A percentile compares a stretch with the other conserved stretches of the same genome.
phyloP scores from a whole-genome alignment of 2,113 vertebrate genomes.

The Aegotheles bennettii region DNA sequence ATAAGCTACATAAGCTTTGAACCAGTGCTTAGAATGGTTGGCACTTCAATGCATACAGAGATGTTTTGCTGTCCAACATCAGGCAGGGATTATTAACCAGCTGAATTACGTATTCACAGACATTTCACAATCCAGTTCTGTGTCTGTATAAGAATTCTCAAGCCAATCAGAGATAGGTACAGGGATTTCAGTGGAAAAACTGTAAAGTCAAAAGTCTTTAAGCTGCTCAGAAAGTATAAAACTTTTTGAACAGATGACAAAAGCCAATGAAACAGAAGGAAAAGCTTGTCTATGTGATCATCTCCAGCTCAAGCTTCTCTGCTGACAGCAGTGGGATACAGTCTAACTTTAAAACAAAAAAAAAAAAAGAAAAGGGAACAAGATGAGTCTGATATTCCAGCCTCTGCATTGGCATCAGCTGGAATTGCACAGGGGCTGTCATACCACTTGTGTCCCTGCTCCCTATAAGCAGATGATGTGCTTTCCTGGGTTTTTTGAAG shows the following conservation, averaged over 20 bases:
- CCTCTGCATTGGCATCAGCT: background rate
- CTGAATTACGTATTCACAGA: background rate
- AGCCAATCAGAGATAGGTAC: background rate
- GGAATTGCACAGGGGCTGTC: background rate
- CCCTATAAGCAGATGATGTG: background rate
- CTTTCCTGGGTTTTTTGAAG: background rate
- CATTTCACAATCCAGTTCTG: background rate
- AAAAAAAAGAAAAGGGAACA: background rate
- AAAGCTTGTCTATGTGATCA: background rate
- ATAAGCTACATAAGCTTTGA: background rate
- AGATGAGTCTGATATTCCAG: background rate
- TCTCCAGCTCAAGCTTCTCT: background rate
- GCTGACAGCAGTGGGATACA: fast-evolving
- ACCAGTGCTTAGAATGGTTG: background rate
- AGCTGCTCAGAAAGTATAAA: background rate
- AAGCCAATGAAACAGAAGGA: background rate
- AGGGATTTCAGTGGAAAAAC: background rate
- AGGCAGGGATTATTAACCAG: background rate
- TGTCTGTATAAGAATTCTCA: background rate
- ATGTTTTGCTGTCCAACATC: background rate
- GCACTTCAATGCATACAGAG: background rate
- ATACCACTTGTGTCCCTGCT: background rate
- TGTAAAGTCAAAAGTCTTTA: background rate
- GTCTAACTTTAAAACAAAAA: background rate
- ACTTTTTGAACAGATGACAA: background rate